Evolutionary conservation across 2,113 vertebrate genomes (phyloP).

Genomic region (Vidua macroura): DNA sequence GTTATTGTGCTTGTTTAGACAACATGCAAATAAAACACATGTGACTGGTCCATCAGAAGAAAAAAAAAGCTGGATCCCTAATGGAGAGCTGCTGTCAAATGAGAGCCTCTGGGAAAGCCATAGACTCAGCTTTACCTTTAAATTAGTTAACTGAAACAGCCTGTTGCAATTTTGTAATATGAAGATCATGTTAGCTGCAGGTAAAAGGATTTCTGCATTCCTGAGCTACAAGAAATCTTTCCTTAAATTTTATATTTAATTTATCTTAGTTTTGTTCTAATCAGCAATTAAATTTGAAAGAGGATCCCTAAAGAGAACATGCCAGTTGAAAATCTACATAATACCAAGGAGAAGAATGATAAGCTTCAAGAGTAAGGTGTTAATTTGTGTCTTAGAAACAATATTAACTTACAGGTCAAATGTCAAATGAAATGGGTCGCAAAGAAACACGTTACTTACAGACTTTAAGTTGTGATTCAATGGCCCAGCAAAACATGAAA

Average conservation of each 20-base stretch:
- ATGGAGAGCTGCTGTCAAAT: neutral
- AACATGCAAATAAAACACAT: conserved; percentile 24
- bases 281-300: neutral
- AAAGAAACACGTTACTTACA: conserved; percentile 54
- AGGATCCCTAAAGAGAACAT: neutral
- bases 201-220: neutral
- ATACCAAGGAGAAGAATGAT: neutral
- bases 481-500: conserved; percentile 74
- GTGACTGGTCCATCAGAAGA: conserved; percentile 9
- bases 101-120: conserved; percentile 7
- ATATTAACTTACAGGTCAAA: neutral
- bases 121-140: neutral
- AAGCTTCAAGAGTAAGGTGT: neutral
- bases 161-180: neutral
- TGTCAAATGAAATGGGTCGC: conserved; percentile 74
- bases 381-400: neutral
- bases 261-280: neutral
- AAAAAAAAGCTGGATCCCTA: neutral
- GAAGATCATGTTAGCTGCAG: neutral
- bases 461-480: conserved; percentile 63
- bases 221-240: neutral
- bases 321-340: conserved; percentile 8
- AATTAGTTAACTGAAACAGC: neutral
- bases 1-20: neutral
- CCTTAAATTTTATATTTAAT: conserved; percentile 2